phyloP scores from a whole-genome alignment of 1,140 invertebrate species.

The Scaptodrosophila lebanonensis region DNA sequence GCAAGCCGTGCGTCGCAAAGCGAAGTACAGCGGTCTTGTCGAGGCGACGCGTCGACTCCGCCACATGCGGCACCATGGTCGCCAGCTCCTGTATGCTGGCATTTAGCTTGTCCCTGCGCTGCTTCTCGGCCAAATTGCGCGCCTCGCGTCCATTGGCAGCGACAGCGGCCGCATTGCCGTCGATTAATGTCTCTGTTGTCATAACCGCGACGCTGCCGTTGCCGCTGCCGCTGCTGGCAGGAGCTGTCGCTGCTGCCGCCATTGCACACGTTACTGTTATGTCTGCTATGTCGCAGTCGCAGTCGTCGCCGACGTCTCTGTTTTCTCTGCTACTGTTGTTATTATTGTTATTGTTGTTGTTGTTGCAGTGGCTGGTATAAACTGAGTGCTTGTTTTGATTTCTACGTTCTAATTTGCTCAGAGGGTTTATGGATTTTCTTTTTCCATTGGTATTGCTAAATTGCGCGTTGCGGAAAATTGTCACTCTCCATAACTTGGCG shows the following conservation, averaged over 20 bases:
- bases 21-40: constrained; percentile 95
- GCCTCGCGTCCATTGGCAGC: constrained; percentile 83
- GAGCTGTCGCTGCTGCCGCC: constrained; percentile 49
- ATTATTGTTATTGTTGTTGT: constrained; percentile 10
- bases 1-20: constrained; percentile 86
- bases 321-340: constrained; percentile 1
- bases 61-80: constrained; percentile 87
- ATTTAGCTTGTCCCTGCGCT: constrained; percentile 92
- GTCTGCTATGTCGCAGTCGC: background rate
- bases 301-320: background rate
- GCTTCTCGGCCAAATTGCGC: constrained; percentile 91
- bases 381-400: constrained; percentile 26
- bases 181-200: constrained; percentile 15
- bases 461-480: constrained; percentile 55
- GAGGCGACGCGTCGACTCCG: constrained; percentile 85
- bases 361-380: background rate
- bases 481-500: constrained; percentile 69
- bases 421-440: constrained; percentile 15
- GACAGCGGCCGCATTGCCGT: constrained; percentile 18
- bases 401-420: constrained; percentile 21
- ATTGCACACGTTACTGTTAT: constrained; percentile 28
- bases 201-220: constrained; percentile 37
- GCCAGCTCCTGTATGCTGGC: constrained; percentile 90
- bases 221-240: constrained; percentile 19
- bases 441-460: constrained; percentile 36